Percentiles rank a stretch among this genome's conserved stretches.
These are phyloP conservation scores for Oscheius onirici DNA, from an alignment of 2,888 invertebrate genomes.

Conservation along the genomic window DNA sequence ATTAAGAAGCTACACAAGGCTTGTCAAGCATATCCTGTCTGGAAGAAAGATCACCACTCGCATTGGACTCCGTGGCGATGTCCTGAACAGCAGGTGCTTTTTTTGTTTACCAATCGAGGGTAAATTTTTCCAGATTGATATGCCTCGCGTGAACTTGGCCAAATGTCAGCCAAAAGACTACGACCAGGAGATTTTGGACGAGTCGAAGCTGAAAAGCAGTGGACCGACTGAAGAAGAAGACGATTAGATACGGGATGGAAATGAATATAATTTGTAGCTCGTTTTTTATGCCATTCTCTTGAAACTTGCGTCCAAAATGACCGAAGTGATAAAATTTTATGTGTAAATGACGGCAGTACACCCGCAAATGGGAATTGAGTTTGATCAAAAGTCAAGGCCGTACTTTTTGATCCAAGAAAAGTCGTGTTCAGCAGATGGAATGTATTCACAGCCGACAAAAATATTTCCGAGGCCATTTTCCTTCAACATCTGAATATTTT, in stretches of 20 bases:
- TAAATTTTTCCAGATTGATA: slow-evolving; percentile 43
- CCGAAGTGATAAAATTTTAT: background rate
- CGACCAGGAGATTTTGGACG: slow-evolving; percentile 57
- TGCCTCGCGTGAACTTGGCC: slow-evolving; percentile 46
- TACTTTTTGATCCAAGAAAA: slow-evolving; percentile 12
- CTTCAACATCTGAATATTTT: slow-evolving; percentile 19
- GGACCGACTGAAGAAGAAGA: slow-evolving; percentile 5
- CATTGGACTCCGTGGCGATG: slow-evolving; percentile 86
- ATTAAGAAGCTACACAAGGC: slow-evolving; percentile 85
- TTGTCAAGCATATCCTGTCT: slow-evolving; percentile 81
- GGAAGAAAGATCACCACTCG: slow-evolving; percentile 84
- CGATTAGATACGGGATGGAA: background rate
- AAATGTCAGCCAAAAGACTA: slow-evolving; percentile 60
- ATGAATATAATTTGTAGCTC: background rate
- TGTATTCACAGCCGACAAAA: slow-evolving; percentile 30
- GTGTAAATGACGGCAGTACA: background rate
- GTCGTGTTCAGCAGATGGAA: slow-evolving; percentile 2
- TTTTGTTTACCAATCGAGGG: background rate
- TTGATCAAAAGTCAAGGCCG: slow-evolving; percentile 12
- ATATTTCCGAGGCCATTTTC: background rate
- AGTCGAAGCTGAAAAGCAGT: slow-evolving; percentile 36
- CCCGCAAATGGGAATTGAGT: no score
- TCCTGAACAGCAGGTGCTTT: slow-evolving; percentile 79
- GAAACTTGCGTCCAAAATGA: background rate
- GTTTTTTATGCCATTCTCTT: background rate